Percentiles rank a stretch among this genome's conserved stretches.
phyloP scores from a whole-genome alignment of 2,797 vertebrate species.

The Aeoliscus strigatus region DNA sequence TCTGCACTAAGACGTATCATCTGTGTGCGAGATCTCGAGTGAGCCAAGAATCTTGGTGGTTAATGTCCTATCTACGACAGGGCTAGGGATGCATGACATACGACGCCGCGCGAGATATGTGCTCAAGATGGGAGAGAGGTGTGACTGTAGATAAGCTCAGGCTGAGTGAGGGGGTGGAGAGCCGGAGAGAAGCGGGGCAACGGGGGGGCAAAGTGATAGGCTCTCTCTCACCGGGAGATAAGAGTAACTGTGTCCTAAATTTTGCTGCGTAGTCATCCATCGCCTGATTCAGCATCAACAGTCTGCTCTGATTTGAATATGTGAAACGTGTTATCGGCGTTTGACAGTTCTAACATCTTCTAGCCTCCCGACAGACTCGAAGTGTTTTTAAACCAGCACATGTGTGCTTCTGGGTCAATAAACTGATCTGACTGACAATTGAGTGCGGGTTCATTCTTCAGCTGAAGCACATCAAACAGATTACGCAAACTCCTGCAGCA shows the following conservation, averaged over 20 bases:
- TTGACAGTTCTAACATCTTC: constrained; percentile 31
- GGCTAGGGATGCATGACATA: constrained; percentile 51
- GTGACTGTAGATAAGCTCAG: constrained; percentile 54
- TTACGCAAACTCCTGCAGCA: constrained; percentile 31
- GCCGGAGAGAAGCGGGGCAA: not conserved
- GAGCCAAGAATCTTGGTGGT: constrained; percentile 46
- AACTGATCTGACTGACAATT: constrained; percentile 34
- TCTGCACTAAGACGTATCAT: constrained; percentile 37
- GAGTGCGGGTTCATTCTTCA: constrained; percentile 29
- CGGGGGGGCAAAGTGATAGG: constrained; percentile 7
- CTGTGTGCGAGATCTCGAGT: constrained; percentile 45
- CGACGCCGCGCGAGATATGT: constrained; percentile 56
- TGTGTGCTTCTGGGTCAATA: constrained; percentile 16
- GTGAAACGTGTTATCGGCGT: constrained; percentile 23
- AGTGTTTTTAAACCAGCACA: constrained; percentile 2
- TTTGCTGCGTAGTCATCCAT: constrained; percentile 10
- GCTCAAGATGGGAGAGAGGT: constrained; percentile 47
- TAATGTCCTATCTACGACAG: constrained; percentile 54
- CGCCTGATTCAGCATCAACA: constrained; percentile 5
- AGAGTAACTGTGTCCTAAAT: constrained; percentile 18
- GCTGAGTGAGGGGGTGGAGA: constrained; percentile 8
- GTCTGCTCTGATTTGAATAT: constrained; percentile 19
- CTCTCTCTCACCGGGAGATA: constrained; percentile 26
- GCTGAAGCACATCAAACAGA: constrained; percentile 20
- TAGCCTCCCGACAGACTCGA: constrained; percentile 5